phyloP scores from a whole-genome alignment of 2,113 vertebrate species.

The Plecturocebus donacophilus region DNA sequence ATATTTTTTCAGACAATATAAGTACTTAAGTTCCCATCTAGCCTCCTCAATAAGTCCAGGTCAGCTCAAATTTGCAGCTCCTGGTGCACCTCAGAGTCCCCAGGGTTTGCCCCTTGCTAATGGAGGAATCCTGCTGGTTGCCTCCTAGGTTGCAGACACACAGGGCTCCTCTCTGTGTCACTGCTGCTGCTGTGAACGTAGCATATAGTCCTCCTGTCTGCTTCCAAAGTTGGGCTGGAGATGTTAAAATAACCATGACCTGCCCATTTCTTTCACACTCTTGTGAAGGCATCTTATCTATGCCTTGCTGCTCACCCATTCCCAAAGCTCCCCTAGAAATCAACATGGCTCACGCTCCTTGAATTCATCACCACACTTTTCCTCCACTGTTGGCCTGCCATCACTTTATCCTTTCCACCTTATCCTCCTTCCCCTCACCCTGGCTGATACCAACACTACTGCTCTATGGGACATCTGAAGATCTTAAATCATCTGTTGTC shows the following conservation, averaged over 20 bases:
- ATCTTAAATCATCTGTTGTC: background rate
- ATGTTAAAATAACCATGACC: background rate
- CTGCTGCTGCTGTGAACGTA: background rate
- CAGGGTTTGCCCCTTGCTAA: slow-evolving; percentile 22
- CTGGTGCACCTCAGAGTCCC: background rate
- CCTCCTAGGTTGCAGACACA: background rate
- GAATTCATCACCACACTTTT: rapidly evolving
- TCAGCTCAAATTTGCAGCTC: background rate
- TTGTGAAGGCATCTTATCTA: background rate
- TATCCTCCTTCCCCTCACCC: rapidly evolving
- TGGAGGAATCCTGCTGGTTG: background rate
- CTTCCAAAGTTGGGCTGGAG: background rate
- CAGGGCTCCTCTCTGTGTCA: rapidly evolving
- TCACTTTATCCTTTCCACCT: rapidly evolving
- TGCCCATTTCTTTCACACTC: background rate
- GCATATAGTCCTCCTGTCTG: rapidly evolving
- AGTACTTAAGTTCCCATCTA: background rate
- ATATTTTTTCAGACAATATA: background rate
- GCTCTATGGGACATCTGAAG: background rate
- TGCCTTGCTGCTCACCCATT: background rate
- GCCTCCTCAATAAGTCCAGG: background rate
- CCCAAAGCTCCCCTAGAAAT: background rate
- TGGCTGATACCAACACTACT: background rate
- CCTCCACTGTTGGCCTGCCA: rapidly evolving
- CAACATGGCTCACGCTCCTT: rapidly evolving